phyloP scores from a whole-genome alignment of 2,113 vertebrate genomes.

The Uria aalge region DNA sequence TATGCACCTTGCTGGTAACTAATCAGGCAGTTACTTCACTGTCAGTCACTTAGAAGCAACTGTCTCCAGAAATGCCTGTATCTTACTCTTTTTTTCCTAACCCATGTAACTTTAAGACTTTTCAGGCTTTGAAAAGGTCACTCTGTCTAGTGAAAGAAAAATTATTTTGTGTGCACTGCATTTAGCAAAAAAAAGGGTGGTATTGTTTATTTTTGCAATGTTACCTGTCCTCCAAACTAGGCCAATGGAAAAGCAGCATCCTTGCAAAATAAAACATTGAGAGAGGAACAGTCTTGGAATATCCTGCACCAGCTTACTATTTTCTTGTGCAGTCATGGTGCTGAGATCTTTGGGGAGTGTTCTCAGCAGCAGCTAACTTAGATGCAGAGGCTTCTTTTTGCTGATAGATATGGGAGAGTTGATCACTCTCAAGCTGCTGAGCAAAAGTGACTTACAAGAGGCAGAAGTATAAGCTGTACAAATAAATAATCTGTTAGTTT shows the following conservation, averaged over 20 bases:
- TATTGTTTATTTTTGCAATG: background rate
- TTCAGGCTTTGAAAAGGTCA: background rate
- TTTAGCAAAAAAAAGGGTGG: background rate
- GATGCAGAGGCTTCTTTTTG: background rate
- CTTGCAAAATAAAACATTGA: background rate
- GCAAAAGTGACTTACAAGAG: background rate
- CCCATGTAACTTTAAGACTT: background rate
- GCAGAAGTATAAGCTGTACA: background rate
- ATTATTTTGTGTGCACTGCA: background rate
- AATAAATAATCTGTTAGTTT: background rate
- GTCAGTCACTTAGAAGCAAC: background rate
- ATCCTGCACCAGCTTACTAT: background rate
- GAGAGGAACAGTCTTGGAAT: background rate
- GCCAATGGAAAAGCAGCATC: background rate
- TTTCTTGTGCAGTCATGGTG: background rate
- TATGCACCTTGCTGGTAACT: background rate
- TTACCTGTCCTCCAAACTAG: background rate
- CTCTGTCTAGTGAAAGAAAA: background rate
- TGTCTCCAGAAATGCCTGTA: background rate
- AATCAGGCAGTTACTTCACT: background rate
- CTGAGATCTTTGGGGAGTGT: background rate
- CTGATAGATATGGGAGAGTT: background rate
- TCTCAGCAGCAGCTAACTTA: background rate
- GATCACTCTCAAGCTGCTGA: background rate
- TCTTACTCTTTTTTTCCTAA: background rate